Base-by-base conservation (phyloP, 1,140 invertebrate genomes). In the Leptinotarsa lineolata region DNA sequence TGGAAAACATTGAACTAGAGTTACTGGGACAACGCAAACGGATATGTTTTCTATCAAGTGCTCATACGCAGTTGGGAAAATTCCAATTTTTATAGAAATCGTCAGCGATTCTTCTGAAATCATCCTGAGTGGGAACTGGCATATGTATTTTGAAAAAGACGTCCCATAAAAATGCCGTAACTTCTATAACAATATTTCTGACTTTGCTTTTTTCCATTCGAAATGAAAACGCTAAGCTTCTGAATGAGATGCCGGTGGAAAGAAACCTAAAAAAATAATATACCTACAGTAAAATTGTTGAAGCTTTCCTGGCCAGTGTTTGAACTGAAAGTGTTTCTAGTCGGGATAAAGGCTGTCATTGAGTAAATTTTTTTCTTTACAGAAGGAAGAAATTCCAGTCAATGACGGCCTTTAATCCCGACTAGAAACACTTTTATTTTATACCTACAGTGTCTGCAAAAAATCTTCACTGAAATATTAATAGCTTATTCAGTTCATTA, bases 1-100 rank as follows among this genome's bases (percentile, higher is more conserved):
- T 81, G 44, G 83, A 85, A 77, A 76, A 87, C 12, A 77, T 63
- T 8, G 80, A 76, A 63, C 85, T 84, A 59, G 77, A 79, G 48
- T 80, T 79, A 24, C 44, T 24, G 39, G 84, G 85, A 68, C 73
- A 72, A 18, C 72, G 63, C 74, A 85, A 81, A 65, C 71, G 75
- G 13, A 85, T 79, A 78, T 86, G 85, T 77, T 87, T 46, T 16
- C 61, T 2, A n/a, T 72, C 68, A 5, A 70, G n/a, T 20, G 58
- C 24, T 16, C 21, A 54, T 4, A 70, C n/a, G 54, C 68, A 70
- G 68, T 70, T 70, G 11, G 58, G 58, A 39, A 61, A 70, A 61
- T 70, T 70, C 68, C 48, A 70, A 70, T 60, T 30, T 59, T 70
- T 12, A 15, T 12, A 15, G 15, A 48, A 69, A 70, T 70, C 69